phyloP scores from a whole-genome alignment of 2,888 invertebrate genomes.

The Ochropacha duplaris region DNA sequence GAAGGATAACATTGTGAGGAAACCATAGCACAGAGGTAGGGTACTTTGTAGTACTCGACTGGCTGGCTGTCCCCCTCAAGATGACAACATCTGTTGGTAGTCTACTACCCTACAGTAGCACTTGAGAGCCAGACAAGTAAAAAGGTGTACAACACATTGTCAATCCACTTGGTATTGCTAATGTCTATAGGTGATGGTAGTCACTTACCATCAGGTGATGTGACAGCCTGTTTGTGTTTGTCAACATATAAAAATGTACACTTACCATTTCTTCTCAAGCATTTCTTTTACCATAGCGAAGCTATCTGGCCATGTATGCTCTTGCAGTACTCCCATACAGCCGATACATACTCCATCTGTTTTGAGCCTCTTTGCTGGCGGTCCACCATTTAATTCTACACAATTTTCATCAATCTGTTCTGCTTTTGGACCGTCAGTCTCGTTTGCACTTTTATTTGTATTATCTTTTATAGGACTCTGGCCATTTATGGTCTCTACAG shows the following conservation, averaged over 20 bases:
- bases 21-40: no score
- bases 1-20: no score
- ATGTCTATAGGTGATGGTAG: no score
- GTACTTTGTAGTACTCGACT: no score
- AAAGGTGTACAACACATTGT: no score
- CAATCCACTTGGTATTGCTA: no score
- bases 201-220: no score
- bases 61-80: no score
- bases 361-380: constrained; percentile 61
- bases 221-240: no score
- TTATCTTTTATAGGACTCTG: not conserved
- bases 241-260: not conserved
- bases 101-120: no score
- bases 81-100: no score
- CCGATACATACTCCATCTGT: constrained; percentile 84
- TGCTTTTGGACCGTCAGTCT: constrained; percentile 9
- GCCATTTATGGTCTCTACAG: not conserved
- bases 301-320: constrained; percentile 79
- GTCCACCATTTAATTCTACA: constrained; percentile 17
- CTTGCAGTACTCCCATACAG: constrained; percentile 89
- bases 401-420: constrained; percentile 12
- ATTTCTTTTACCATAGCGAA: constrained; percentile 76
- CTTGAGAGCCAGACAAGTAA: no score
- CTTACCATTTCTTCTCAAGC: constrained; percentile 75
- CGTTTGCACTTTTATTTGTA: not conserved